phyloP scores from a whole-genome alignment of 2,113 vertebrate species.

The Coryphaenoides rupestris region DNA sequence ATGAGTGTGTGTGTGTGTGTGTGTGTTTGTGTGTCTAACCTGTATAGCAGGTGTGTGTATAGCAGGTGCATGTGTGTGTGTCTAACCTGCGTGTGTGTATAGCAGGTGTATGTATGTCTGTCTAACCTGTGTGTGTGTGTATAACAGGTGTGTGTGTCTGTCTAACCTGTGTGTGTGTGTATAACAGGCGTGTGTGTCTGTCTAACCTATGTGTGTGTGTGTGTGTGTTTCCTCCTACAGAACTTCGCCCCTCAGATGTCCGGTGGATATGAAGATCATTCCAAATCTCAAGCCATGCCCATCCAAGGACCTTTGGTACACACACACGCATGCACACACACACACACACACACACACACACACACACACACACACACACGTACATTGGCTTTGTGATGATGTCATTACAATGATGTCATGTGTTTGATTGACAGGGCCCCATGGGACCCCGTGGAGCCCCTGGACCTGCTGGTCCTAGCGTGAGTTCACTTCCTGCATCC shows the following conservation, averaged over 20 bases:
- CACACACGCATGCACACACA: constrained; percentile 4
- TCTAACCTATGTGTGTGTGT: constrained; percentile 1
- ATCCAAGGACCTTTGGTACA: constrained; percentile 92
- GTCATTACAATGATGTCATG: background rate
- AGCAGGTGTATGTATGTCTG: background rate
- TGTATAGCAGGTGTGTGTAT: background rate
- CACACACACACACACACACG: constrained; percentile 9
- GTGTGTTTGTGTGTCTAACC: background rate
- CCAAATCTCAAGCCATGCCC: constrained; percentile 79
- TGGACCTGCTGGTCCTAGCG: constrained; percentile 83
- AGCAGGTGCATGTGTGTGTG: too few species aligned
- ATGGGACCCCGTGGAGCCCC: constrained; percentile 92
- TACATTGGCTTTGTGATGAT: background rate
- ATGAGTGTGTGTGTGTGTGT: too few species aligned
- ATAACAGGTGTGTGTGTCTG: too few species aligned
- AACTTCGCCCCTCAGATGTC: constrained; percentile 97
- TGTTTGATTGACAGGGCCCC: constrained; percentile 78
- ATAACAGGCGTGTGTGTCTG: background rate
- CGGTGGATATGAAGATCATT: constrained; percentile 82
- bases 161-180: too few species aligned
- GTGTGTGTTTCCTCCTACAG: constrained; percentile 57
- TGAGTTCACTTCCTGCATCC: constrained; percentile 70
- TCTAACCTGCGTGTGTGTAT: background rate
- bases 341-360: constrained; percentile 1
- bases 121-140: too few species aligned